Conservation (phyloP, 2,888 invertebrate genomes). For the Hetaerina titia region DNA sequence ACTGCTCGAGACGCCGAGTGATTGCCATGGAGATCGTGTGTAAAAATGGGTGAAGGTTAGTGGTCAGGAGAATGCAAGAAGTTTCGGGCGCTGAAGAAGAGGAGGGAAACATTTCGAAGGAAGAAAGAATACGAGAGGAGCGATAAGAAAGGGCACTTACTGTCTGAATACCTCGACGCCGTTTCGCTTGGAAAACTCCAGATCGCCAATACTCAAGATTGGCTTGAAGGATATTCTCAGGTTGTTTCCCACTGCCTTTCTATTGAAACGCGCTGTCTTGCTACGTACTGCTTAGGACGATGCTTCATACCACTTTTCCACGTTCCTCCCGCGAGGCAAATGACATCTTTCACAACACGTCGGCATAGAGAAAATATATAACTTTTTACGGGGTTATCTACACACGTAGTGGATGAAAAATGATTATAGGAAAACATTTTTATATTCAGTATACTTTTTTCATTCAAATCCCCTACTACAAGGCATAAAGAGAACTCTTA, state of each 20-base stretch:
- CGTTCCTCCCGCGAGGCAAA: no score
- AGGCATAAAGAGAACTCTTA: no score
- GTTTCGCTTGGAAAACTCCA: background rate
- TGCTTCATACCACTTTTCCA: no score
- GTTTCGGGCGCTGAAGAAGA: slow-evolving; percentile 11
- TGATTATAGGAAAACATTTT: no score
- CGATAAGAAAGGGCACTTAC: background rate
- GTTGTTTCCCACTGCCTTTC: background rate
- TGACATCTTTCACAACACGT: no score
- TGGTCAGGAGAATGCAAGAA: slow-evolving; percentile 12
- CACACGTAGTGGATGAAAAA: no score
- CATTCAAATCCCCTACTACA: no score
- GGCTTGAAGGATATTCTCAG: background rate
- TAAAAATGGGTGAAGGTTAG: slow-evolving; percentile 62
- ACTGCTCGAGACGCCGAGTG: background rate
- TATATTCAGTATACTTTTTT: no score
- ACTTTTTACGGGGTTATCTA: no score
- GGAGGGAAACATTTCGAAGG: slow-evolving; percentile 25
- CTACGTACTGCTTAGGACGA: no score
- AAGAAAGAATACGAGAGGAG: background rate
- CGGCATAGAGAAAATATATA: no score
- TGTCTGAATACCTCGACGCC: background rate
- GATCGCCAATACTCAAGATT: background rate
- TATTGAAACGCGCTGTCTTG: background rate
- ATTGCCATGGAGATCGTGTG: slow-evolving; percentile 55